phyloP scores from a whole-genome alignment of 2,113 vertebrate species.

The Danionella cerebrum region DNA sequence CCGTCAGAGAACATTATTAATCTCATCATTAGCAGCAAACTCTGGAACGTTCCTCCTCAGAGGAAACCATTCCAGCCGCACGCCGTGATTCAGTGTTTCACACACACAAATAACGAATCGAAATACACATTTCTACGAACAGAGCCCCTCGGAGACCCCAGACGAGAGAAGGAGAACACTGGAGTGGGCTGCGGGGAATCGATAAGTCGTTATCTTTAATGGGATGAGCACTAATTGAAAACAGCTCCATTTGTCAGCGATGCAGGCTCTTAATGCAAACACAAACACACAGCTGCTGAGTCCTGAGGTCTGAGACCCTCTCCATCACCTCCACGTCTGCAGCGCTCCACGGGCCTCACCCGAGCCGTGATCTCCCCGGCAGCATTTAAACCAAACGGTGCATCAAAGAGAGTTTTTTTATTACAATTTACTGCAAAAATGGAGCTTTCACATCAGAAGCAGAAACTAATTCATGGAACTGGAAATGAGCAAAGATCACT shows the following conservation, averaged over 20 bases:
- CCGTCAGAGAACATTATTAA: constrained; percentile 62
- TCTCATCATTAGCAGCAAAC: constrained; percentile 57
- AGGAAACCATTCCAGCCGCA: background rate
- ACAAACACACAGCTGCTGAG: constrained; percentile 58
- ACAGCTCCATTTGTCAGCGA: constrained; percentile 92
- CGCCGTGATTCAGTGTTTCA: background rate
- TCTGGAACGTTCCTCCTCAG: constrained; percentile 26
- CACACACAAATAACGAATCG: too few relatives aligned
- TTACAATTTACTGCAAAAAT: too few relatives aligned
- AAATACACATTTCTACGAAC: too few relatives aligned
- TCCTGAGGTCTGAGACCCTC: constrained; percentile 31
- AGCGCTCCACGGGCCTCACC: too few relatives aligned
- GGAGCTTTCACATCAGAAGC: too few relatives aligned
- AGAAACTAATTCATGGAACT: too few relatives aligned
- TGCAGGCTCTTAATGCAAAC: constrained; percentile 78
- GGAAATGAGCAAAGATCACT: too few relatives aligned
- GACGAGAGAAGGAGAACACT: constrained; percentile 54
- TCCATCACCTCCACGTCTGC: too few relatives aligned
- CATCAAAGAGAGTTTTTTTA: too few relatives aligned
- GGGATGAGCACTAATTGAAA: constrained; percentile 99
- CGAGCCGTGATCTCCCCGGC: too few relatives aligned
- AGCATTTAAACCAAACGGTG: too few relatives aligned
- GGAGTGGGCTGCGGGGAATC: constrained; percentile 88
- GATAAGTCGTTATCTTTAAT: constrained; percentile 99
- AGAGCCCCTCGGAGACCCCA: too few relatives aligned